phyloP scores from a whole-genome alignment of 2,113 vertebrate species.

The Pitta sordida region DNA sequence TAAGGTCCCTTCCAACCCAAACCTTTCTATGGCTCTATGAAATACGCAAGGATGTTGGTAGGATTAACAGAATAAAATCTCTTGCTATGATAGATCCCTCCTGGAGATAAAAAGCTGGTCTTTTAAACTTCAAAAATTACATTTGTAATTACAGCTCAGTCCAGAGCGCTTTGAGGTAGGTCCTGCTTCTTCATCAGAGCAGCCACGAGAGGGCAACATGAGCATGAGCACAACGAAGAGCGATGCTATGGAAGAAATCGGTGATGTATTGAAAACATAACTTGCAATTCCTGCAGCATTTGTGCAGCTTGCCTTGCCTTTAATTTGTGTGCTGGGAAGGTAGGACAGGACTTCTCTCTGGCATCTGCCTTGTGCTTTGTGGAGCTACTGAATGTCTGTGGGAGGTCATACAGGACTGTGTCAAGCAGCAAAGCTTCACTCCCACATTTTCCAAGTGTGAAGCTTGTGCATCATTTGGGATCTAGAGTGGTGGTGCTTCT shows the following conservation, averaged over 20 bases:
- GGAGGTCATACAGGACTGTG: accelerated
- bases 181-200: not conserved
- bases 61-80: not conserved
- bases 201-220: conserved; percentile 61
- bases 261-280: accelerated
- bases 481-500: not conserved
- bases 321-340: not conserved
- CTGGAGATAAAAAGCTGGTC: not conserved
- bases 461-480: too few relatives aligned
- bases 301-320: not conserved
- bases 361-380: not conserved
- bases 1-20: not conserved
- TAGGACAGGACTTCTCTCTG: not conserved
- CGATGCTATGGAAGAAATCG: accelerated
- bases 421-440: accelerated
- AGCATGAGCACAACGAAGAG: not conserved
- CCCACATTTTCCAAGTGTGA: not conserved
- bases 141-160: accelerated
- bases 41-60: accelerated
- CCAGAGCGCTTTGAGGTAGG: accelerated
- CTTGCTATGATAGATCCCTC: not conserved
- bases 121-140: not conserved
- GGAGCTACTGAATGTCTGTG: not conserved
- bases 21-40: not conserved
- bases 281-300: not conserved